phyloP scores from a whole-genome alignment of 2,797 vertebrate species.

The Antennarius maculatus region DNA sequence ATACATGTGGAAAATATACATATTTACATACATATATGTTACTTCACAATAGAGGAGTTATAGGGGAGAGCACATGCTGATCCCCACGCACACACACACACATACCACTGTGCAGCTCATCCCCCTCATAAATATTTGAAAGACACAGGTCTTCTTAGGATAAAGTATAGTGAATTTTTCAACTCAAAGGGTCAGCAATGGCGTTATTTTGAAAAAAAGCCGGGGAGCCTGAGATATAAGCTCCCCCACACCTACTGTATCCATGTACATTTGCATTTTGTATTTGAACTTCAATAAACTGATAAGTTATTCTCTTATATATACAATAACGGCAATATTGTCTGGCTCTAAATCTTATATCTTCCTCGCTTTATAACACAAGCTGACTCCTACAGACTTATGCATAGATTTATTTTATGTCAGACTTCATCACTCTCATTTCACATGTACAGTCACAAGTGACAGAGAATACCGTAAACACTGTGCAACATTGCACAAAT shows the following conservation, averaged over 20 bases:
- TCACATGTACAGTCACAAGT: slow-evolving; percentile 16
- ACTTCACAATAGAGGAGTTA: too few species aligned
- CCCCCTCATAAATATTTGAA: slow-evolving; percentile 38
- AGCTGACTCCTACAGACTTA: not conserved
- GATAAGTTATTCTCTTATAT: not conserved
- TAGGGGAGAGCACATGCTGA: not conserved
- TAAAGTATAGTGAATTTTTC: slow-evolving; percentile 40
- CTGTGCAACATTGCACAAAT: slow-evolving; percentile 1
- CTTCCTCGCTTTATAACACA: not conserved
- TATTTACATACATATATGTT: not conserved
- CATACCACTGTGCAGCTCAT: slow-evolving; percentile 24
- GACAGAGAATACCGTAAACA: not conserved
- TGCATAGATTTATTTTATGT: not conserved
- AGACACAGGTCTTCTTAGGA: slow-evolving; percentile 10
- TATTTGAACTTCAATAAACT: not conserved
- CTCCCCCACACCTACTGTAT: not conserved
- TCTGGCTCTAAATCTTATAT: not conserved
- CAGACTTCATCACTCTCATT: slow-evolving; percentile 11
- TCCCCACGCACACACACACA: not conserved
- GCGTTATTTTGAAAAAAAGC: slow-evolving; percentile 31
- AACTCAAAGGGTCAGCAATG: slow-evolving; percentile 20
- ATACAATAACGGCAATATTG: not conserved
- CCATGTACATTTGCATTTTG: slow-evolving; percentile 2
- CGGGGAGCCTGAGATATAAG: not conserved
- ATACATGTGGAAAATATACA: not conserved